These are phyloP conservation scores for Chaetodon trifascialis DNA, from an alignment of 2,113 vertebrate genomes.

Conservation along the genomic window DNA sequence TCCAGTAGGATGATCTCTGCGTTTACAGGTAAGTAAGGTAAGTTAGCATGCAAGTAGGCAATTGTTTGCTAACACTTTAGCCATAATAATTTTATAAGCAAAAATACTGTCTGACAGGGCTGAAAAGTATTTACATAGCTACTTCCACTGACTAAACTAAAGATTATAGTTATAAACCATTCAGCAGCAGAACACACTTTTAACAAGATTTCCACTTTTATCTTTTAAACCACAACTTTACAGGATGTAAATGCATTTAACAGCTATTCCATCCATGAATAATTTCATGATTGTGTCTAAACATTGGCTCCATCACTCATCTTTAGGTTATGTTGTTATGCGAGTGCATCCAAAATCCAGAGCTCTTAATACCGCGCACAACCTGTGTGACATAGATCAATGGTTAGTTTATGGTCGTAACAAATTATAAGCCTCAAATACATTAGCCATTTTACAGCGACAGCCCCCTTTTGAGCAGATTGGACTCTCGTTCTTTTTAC, in stretches of 20 bases:
- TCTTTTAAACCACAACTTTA: too few species aligned
- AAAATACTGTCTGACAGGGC: background rate
- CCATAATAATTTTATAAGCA: background rate
- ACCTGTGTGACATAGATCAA: background rate
- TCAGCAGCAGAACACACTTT: background rate
- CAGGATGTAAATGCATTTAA: background rate
- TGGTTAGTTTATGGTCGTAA: background rate
- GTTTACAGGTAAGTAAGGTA: background rate
- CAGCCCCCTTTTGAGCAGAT: background rate
- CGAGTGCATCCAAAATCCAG: background rate
- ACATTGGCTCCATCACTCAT: background rate
- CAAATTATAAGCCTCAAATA: too few species aligned
- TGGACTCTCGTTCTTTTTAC: background rate
- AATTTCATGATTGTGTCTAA: background rate
- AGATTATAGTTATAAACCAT: background rate
- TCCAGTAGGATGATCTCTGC: background rate
- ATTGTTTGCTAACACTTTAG: background rate
- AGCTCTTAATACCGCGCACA: background rate
- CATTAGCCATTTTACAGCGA: background rate
- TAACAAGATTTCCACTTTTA: background rate
- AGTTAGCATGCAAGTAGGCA: too few species aligned
- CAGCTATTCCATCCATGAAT: background rate
- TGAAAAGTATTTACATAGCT: background rate
- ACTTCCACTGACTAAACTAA: background rate
- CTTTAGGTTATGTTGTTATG: background rate